Evolutionary conservation across 2,888 invertebrate genomes (phyloP).

Genomic region (Eledone cirrhosa): DNA sequence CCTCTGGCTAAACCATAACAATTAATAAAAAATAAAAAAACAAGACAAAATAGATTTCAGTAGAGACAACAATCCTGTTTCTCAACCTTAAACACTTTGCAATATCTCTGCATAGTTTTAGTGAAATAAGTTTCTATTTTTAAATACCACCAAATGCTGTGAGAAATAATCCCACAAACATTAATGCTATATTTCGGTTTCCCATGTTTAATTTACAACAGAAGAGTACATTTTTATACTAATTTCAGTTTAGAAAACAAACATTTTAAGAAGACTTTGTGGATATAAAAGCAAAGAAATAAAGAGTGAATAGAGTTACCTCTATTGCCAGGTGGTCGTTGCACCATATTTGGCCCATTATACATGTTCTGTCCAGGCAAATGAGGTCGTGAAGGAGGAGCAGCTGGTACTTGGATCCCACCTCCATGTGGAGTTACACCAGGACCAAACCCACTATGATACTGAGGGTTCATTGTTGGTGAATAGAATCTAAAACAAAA

Average conservation of each 20-base stretch:
- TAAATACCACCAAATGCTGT: too few relatives aligned
- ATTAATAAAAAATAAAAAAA: too few relatives aligned
- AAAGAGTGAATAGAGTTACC: not conserved
- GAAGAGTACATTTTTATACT: not conserved
- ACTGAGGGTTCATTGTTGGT: slow-evolving; percentile 24
- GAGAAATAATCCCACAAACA: too few relatives aligned
- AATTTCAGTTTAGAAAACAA: not conserved
- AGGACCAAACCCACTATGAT: slow-evolving; percentile 21
- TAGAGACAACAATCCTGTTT: too few relatives aligned
- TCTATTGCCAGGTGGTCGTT: slow-evolving; percentile 28
- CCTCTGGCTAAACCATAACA: too few relatives aligned
- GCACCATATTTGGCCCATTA: slow-evolving; percentile 41
- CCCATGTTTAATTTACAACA: not conserved
- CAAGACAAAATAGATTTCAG: too few relatives aligned
- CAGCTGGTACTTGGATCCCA: not conserved
- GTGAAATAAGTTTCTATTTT: too few relatives aligned
- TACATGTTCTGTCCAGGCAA: slow-evolving; percentile 40
- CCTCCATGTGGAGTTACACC: slow-evolving; percentile 39
- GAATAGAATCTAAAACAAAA: not conserved
- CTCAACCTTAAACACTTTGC: too few relatives aligned
- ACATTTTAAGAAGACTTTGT: not conserved
- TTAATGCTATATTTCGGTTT: too few relatives aligned
- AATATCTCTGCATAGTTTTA: too few relatives aligned
- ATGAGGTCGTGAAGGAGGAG: slow-evolving; percentile 33
- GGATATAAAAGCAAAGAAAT: not conserved